phyloP scores from a whole-genome alignment of 2,113 vertebrate species.

The Plectropomus leopardus region DNA sequence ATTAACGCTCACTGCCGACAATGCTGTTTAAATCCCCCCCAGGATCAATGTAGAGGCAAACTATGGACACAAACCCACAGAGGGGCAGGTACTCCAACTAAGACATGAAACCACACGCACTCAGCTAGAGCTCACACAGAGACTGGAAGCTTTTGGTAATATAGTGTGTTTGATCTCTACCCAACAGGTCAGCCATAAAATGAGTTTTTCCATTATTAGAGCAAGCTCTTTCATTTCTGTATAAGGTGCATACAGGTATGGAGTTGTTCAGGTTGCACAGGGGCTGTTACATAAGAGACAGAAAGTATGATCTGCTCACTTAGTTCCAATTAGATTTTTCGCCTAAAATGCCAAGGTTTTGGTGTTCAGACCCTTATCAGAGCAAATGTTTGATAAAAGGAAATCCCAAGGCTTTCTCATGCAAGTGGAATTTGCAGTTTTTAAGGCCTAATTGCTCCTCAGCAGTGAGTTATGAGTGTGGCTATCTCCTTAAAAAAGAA shows the following conservation, averaged over 20 bases:
- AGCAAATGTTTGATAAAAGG: too few relatives aligned
- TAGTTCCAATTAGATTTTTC: not conserved
- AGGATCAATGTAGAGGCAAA: conserved; percentile 30
- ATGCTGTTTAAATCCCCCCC: conserved; percentile 18
- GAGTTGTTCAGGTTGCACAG: too few relatives aligned
- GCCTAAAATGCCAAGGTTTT: not conserved
- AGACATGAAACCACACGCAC: not conserved
- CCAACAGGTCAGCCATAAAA: too few relatives aligned
- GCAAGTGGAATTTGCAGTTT: not conserved
- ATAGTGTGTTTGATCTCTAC: not conserved
- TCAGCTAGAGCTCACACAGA: not conserved
- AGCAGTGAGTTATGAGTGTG: not conserved
- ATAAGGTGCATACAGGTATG: too few relatives aligned
- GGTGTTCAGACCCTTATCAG: not conserved
- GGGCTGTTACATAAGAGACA: too few relatives aligned
- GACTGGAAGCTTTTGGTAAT: too few relatives aligned
- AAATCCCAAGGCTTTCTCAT: not conserved
- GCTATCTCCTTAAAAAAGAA: too few relatives aligned
- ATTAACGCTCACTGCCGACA: conserved; percentile 41
- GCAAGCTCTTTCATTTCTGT: too few relatives aligned
- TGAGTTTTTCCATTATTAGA: too few relatives aligned
- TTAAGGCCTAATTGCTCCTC: not conserved
- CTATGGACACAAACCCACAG: not conserved
- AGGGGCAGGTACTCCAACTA: not conserved
- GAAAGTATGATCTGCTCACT: not conserved